Evolutionary conservation across 2,888 invertebrate genomes (phyloP), one percentile per base, ranked within the genome.

Genomic region (Spisula subtruncata): DNA sequence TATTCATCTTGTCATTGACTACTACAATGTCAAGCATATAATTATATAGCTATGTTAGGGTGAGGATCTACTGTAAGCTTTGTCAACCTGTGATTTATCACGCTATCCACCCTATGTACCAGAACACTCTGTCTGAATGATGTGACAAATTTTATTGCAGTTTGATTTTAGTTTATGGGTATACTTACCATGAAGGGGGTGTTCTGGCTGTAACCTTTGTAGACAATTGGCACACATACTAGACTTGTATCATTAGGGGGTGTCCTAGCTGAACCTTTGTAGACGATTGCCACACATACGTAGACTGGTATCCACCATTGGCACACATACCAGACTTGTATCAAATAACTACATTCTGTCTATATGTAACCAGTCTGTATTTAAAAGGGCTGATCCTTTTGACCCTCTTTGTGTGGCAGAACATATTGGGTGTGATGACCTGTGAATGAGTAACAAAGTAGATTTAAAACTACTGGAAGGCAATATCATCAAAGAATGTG

Each of bases 71-170:
- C 75, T 75, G 32, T 75, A 32, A 32, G 75, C 16, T 75, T 32
- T 32, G 32, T 75, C 32, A 32, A 32, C 32, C 75, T 18, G 20
- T 80, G 80, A 85, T 85, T 85, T 85, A 85, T 85, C 79, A 56
- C 18, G 35, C 14, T n/a, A 80, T 79, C 56, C 32, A 51, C 56
- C 80, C 54, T 35, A 85, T 80, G 80, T 56, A 35, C 56, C 80
- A 80, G 48, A 29, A 80, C 41, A 32, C 25, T 0, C 20, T 32
- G 46, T n/a, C 46, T 46, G 80, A 56, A 81, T 8, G 48, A 82
- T 20, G 81, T 86, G 86, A 86, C 81, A 86, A 86, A 81, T 81
- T 86, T 86, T 81, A 66, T 14, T 60, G 48, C 54, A 54, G 46
- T 86, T 85, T 46, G 35, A 80, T 85, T 84, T 41, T 56, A 80